Base-by-base conservation (phyloP, 2,888 invertebrate genomes). In the Troides aeacus region DNA sequence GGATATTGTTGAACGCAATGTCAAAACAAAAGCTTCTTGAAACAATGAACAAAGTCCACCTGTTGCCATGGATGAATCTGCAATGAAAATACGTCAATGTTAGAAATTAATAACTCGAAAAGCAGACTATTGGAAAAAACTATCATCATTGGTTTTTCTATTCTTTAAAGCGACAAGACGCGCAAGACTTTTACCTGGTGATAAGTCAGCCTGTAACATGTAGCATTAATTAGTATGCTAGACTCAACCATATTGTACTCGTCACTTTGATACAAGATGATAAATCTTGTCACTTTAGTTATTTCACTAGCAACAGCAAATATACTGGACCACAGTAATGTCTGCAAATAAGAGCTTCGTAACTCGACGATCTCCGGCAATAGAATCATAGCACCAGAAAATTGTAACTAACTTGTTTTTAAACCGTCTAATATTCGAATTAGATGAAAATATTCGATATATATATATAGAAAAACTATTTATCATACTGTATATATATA, bases 31-130 rank as follows among this genome's bases (percentile, higher is more conserved):
- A 50, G 30, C 1, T 36, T 21, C 17, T 3, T 36, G 15, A 53
- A 61, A 66, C 50, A 50, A 36, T 21, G 12, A 30, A 66, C 59
- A 61, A 65, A 21, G 59, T 21, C 59, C 65, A 65, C 53, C 60
- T 66, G 50, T 60, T 60, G 18, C 60, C 53, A 36, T 61, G 15
- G 30, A 18, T 21, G 50, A 60, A 60, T 50, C 46, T 46, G 36
- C 30, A 18, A 39, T 12, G 60, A 60, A 59, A 59, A n/a, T 23
- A 24, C 23, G 30, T n/a, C 5, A 18, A 18, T 61, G n/a, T 61
- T 1, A n/a, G 5, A n/a, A 36, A 61, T 50, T 15, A 50, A 50
- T 50, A 15, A 17, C 30, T 50, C 5, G 50, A 50, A 50, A 12
- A 17, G 50, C 15, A 50, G 18, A 18, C 17, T 12, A 46, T 10